Evolutionary conservation across 2,888 invertebrate genomes (phyloP), one percentile per base, ranked within the genome.

Genomic region (Drosophila mulleri): DNA sequence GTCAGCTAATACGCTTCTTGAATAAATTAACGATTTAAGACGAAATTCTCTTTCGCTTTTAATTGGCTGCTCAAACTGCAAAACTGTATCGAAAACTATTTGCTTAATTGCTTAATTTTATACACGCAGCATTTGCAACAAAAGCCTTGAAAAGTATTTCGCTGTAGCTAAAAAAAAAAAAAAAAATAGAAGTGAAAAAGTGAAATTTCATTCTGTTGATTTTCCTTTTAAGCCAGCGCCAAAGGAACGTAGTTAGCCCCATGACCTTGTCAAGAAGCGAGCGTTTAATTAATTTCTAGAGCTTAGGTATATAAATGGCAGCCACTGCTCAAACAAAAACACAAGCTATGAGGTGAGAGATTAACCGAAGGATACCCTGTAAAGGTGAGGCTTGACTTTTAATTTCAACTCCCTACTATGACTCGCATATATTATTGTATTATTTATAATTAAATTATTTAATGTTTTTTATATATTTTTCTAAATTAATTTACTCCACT

Each of bases 271-370:
- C 42, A n/a, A 32, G 61, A 37, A 26, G 63, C 58, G 20, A 67
- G 64, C 69, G 60, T 77, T 88, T 88, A 83, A 88, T 83, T 83
- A 88, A 83, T 83, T 88, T 83, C 44, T 44, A 67, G 41, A 66
- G 76, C 60, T 64, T 71, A 52, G 66, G 60, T 52, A 78, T 61
- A 68, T 67, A 85, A 76, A 86, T 62, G 70, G 67, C 81, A 60
- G 72, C 60, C 37, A 53, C 54, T 58, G 56, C 66, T 57, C 26
- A 54, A 48, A 20, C 32, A 37, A 48, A 52, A 59, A 32, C 7
- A 32, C n/a, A 7, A n/a, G 20, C 20, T 14, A 6, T 18, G 12
- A 58, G 11, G 8, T 11, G 9, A 18, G 3, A 29, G 5, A 8
- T 20, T 20, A 29, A n/a, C 26, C 6, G 2, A 3, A 0, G n/a